Percentiles rank a stretch among this genome's conserved stretches.
phyloP scores from a whole-genome alignment of 2,888 invertebrate genomes.

The Callimorpha dominula region DNA sequence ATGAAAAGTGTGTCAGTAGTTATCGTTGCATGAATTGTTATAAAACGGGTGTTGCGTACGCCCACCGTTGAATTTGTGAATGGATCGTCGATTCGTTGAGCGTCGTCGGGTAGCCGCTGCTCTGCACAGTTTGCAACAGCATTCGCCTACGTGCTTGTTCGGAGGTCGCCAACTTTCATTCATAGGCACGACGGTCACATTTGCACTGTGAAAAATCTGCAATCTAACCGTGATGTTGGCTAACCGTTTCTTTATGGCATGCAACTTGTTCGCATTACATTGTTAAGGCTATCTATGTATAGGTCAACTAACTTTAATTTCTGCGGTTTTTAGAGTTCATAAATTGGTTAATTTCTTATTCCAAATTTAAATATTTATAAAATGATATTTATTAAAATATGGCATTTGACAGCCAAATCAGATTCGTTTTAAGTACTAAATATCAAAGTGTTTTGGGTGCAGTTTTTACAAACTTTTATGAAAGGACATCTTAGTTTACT shows the following conservation, averaged over 20 bases:
- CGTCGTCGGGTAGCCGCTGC: constrained; percentile 43
- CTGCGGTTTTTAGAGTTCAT: background rate
- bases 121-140: constrained; percentile 72
- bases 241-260: constrained; percentile 34
- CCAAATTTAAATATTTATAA: background rate
- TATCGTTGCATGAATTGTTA: constrained; percentile 64
- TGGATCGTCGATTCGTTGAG: constrained; percentile 64
- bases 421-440: no score
- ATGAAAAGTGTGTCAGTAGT: constrained; percentile 56
- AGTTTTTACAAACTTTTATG: no score
- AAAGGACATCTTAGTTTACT: background rate
- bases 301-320: background rate
- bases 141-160: constrained; percentile 74
- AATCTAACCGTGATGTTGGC: constrained; percentile 47
- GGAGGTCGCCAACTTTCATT: constrained; percentile 87
- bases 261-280: constrained; percentile 20
- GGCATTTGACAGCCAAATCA: no score
- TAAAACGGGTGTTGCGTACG: constrained; percentile 67
- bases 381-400: background rate
- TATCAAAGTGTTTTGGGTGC: background rate
- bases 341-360: background rate
- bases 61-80: constrained; percentile 77
- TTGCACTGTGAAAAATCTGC: constrained; percentile 55
- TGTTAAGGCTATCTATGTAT: background rate
- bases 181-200: constrained; percentile 66